A percentile compares a stretch with the other conserved stretches of the same genome.
Evolutionary conservation across 2,113 vertebrate genomes (phyloP).

Genomic region (Budorcas taxicolor): DNA sequence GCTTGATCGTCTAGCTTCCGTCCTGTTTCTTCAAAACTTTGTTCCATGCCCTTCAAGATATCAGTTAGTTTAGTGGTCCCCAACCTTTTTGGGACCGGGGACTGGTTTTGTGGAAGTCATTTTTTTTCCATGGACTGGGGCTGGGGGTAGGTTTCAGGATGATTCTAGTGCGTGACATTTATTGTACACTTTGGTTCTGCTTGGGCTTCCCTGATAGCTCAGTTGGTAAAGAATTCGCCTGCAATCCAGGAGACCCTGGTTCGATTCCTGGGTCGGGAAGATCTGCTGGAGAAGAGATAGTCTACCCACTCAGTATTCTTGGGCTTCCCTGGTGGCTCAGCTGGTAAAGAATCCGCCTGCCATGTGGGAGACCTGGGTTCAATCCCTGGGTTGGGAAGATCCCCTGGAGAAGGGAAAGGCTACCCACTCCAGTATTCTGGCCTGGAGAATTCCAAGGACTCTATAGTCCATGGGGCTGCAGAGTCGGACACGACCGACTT

Average conservation of each 20-base stretch:
- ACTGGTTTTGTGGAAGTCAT: neutral
- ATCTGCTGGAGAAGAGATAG: neutral
- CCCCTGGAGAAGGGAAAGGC: neutral
- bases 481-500: accelerated
- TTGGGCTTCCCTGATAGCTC: neutral
- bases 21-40: neutral
- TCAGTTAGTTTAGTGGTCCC: neutral
- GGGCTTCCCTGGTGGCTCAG: neutral
- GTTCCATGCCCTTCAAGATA: neutral
- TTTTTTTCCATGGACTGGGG: neutral
- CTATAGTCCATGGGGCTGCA: neutral
- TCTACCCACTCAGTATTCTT: neutral
- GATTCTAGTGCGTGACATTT: neutral
- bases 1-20: too few relatives aligned
- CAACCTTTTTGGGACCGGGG: neutral
- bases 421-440: neutral
- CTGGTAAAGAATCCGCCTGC: neutral
- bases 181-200: neutral
- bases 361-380: neutral
- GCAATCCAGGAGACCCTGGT: neutral
- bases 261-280: neutral
- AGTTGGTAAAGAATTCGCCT: neutral
- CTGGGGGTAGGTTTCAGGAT: neutral
- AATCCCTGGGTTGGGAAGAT: neutral
- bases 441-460: neutral